Evolutionary conservation across 2,113 vertebrate species (phyloP).

Genomic region (Apus apus): DNA sequence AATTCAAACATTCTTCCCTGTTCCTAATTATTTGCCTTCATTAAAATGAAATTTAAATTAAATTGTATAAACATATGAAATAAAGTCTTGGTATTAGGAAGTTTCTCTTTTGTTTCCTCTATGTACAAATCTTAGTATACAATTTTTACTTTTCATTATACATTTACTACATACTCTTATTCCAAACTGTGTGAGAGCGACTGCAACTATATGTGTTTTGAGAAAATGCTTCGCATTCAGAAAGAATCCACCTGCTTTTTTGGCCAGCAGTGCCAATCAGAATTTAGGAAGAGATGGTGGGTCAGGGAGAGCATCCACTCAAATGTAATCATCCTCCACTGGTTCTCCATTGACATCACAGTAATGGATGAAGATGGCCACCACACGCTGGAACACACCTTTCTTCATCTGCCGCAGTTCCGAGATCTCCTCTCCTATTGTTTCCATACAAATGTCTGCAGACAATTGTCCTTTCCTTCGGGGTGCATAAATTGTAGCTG

Average conservation of each 20-base stretch:
- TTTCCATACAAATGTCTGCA: slow-evolving; percentile 98
- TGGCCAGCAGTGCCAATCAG: slow-evolving; percentile 12
- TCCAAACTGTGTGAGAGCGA: slow-evolving; percentile 46
- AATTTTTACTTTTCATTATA: slow-evolving; percentile 74
- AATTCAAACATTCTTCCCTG: slow-evolving; percentile 64
- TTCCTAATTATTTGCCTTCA: slow-evolving; percentile 76
- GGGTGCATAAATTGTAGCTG: slow-evolving; percentile 96
- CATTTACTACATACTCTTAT: slow-evolving; percentile 70
- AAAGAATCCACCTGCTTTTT: slow-evolving; percentile 12
- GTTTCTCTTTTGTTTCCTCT: slow-evolving; percentile 63
- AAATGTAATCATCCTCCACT: slow-evolving; percentile 96
- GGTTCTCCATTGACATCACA: slow-evolving; percentile 95
- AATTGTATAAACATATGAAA: slow-evolving; percentile 84
- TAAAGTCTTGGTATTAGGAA: slow-evolving; percentile 78
- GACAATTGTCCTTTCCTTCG: slow-evolving; percentile 96
- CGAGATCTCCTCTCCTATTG: slow-evolving; percentile 97
- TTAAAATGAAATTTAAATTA: slow-evolving; percentile 82
- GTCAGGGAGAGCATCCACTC: neutral
- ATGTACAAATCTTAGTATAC: slow-evolving; percentile 80
- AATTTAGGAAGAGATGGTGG: neutral
- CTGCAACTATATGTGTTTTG: neutral
- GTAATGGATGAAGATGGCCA: slow-evolving; percentile 97
- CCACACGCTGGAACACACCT: slow-evolving; percentile 93
- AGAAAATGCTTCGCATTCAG: slow-evolving; percentile 16
- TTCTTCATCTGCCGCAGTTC: slow-evolving; percentile 90